Percentiles rank a stretch among this genome's conserved stretches.
phyloP scores from a whole-genome alignment of 2,797 vertebrate species.

The Botia kubotai region DNA sequence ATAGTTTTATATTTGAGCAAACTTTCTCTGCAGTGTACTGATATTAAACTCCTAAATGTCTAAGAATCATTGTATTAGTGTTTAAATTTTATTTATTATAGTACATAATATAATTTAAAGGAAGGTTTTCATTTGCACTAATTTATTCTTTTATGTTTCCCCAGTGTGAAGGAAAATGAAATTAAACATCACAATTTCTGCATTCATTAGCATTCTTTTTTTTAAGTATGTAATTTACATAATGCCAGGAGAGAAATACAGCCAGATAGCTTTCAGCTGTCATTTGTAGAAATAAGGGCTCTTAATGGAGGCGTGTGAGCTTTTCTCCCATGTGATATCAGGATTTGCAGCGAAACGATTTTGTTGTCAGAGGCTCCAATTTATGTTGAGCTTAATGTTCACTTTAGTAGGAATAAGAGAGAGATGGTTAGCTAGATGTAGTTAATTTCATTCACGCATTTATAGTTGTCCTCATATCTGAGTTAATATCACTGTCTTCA shows the following conservation, averaged over 20 bases:
- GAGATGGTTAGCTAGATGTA: not conserved
- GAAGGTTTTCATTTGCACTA: not conserved
- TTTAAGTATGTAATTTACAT: conserved; percentile 28
- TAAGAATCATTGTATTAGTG: not conserved
- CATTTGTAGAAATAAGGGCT: conserved; percentile 19
- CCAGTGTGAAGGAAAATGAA: not conserved
- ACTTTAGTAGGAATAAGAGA: not conserved
- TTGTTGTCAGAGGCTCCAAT: conserved; percentile 39
- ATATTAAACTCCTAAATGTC: not conserved
- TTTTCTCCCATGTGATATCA: conserved; percentile 26
- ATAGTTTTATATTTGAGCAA: not conserved
- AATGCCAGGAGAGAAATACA: conserved; percentile 4
- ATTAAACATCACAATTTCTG: not conserved
- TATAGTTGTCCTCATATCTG: not conserved
- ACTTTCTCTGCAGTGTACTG: not conserved
- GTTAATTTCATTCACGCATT: conserved; percentile 12
- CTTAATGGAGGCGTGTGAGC: conserved; percentile 14
- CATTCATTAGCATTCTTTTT: conserved; percentile 7
- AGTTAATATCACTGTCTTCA: not conserved
- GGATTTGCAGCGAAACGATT: not conserved
- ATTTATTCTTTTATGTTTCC: not conserved
- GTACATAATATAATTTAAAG: not conserved
- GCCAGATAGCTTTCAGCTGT: conserved; percentile 32
- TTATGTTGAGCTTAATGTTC: conserved; percentile 2
- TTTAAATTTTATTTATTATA: not conserved